Conservation (phyloP, 2,797 vertebrate genomes). For the Sebastes oblongus region DNA sequence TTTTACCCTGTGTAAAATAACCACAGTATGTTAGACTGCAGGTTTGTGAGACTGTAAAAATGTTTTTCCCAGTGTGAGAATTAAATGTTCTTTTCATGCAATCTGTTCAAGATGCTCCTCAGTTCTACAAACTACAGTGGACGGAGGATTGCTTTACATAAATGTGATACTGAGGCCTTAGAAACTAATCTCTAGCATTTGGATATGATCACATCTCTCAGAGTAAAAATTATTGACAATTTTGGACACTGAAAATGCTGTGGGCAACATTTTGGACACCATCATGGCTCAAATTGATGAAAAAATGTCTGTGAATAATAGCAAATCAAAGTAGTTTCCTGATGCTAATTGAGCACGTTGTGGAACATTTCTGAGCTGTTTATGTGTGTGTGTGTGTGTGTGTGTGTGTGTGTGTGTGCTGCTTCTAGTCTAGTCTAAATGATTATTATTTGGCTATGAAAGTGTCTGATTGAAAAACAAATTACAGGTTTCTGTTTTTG, state of each 20-base stretch:
- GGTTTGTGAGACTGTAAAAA: constrained; percentile 19
- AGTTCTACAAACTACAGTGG: neutral
- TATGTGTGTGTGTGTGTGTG: neutral
- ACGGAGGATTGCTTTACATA: neutral
- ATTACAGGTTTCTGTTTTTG: neutral
- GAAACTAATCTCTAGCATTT: constrained; percentile 13
- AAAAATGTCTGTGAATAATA: constrained; percentile 17
- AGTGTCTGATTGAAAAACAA: constrained; percentile 26
- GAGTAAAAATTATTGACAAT: neutral
- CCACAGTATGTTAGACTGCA: neutral
- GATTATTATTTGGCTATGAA: constrained; percentile 27
- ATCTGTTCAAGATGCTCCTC: constrained; percentile 2
- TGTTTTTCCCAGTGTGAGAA: neutral
- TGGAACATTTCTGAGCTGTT: constrained; percentile 34
- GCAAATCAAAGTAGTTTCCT: constrained; percentile 52
- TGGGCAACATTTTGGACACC: neutral
- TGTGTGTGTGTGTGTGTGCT: neutral
- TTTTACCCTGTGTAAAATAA: neutral
- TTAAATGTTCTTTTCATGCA: neutral
- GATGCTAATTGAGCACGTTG: constrained; percentile 35
- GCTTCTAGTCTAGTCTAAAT: neutral
- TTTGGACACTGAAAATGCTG: constrained; percentile 23
- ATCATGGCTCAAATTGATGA: neutral
- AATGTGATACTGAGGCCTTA: constrained; percentile 46
- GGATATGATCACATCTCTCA: neutral